Evolutionary conservation across 2,888 invertebrate species (phyloP).

Genomic region (Bursaphelenchus okinawaensis): DNA sequence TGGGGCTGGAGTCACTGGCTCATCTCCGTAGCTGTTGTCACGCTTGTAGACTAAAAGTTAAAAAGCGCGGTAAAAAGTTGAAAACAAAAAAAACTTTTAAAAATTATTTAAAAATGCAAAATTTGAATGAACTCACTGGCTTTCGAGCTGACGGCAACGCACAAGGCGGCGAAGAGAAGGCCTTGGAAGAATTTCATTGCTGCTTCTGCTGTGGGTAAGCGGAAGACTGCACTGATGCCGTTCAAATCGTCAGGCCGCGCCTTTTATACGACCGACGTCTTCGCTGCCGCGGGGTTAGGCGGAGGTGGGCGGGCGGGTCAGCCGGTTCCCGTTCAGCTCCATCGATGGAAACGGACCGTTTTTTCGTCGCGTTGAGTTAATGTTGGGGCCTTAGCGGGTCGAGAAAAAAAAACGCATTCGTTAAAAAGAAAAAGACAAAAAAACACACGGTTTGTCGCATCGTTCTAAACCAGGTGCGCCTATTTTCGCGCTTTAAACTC

Average conservation of each 20-base stretch:
- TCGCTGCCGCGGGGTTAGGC: background rate
- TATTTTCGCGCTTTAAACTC: background rate
- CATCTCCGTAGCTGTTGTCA: constrained; percentile 28
- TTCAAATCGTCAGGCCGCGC: background rate
- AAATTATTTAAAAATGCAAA: background rate
- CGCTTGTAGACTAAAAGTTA: constrained; percentile 25
- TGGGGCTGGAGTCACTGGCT: constrained; percentile 24
- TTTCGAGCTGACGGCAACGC: constrained; percentile 12
- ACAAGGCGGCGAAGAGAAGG: constrained; percentile 12
- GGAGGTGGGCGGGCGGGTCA: background rate
- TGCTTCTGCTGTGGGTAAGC: background rate
- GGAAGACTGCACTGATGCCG: background rate
- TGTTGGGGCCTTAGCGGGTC: background rate
- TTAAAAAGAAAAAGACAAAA: background rate
- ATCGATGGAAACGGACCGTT: background rate
- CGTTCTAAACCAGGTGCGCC: background rate
- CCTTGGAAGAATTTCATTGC: constrained; percentile 12
- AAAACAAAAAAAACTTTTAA: background rate
- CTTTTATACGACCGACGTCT: background rate
- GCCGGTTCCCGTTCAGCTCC: background rate
- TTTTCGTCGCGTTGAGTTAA: background rate
- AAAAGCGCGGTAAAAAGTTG: background rate
- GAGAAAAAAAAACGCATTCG: too few relatives aligned
- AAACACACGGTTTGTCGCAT: background rate
- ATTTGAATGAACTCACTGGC: background rate